Percentiles rank a stretch among this genome's conserved stretches.
Evolutionary conservation across 2,888 invertebrate genomes (phyloP).

Genomic region (Drosophila niveifrons): DNA sequence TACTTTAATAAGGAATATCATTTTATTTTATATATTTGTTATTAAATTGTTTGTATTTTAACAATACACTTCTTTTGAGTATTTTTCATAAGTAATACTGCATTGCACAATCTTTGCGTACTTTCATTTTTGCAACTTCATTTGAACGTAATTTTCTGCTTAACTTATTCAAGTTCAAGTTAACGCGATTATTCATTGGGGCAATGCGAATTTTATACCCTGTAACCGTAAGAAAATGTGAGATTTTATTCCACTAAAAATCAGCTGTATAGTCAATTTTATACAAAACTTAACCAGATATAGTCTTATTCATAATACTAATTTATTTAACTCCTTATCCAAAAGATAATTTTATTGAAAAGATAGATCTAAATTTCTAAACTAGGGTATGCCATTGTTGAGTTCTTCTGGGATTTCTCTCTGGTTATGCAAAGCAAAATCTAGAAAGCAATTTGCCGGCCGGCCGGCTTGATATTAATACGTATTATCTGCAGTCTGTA

Average conservation of each 20-base stretch:
- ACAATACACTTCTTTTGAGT: background rate
- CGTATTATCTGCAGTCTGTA: constrained; percentile 4
- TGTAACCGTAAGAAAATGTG: background rate
- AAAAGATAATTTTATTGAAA: too few relatives aligned
- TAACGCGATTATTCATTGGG: background rate
- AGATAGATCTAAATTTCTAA: too few relatives aligned
- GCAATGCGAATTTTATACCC: background rate
- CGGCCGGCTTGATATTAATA: constrained; percentile 32
- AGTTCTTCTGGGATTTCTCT: background rate
- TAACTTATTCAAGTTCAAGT: background rate
- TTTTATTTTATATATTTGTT: background rate
- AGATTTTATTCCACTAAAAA: too few relatives aligned
- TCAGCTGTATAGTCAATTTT: too few relatives aligned
- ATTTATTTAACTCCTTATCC: too few relatives aligned
- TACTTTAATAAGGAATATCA: background rate
- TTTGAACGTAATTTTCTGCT: background rate
- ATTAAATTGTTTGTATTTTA: background rate
- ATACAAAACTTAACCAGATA: too few relatives aligned
- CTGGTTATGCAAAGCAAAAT: constrained; percentile 3
- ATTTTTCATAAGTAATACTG: background rate
- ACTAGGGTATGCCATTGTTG: constrained; percentile 1
- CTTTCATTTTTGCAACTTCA: too few relatives aligned
- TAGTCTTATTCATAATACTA: too few relatives aligned
- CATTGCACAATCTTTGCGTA: too few relatives aligned
- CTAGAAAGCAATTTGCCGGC: constrained; percentile 30